Conservation (phyloP, 2,888 invertebrate species). For the Margaritifera margaritifera region DNA sequence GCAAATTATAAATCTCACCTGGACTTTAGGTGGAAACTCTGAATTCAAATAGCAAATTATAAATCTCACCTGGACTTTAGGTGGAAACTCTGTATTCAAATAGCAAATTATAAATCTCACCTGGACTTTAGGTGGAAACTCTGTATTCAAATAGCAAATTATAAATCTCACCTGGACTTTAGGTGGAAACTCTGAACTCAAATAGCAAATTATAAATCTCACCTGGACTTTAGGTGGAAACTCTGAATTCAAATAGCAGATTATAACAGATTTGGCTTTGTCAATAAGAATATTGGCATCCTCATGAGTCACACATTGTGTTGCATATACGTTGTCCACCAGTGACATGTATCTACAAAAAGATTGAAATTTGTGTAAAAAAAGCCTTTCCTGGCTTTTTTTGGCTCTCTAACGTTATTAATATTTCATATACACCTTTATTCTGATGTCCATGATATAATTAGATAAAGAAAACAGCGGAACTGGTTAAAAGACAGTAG, state of each 20-base stretch:
- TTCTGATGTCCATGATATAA: no score
- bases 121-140: constrained; percentile 53
- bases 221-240: constrained; percentile 55
- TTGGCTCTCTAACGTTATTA: no score
- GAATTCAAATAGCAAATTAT: constrained; percentile 50
- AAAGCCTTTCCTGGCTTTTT: neutral
- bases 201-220: constrained; percentile 42
- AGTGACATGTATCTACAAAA: constrained; percentile 36
- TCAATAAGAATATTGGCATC: constrained; percentile 41
- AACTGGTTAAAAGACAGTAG: no score
- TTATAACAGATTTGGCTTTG: constrained; percentile 49
- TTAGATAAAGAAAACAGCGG: no score
- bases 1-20: constrained; percentile 56
- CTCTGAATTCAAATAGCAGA: constrained; percentile 51
- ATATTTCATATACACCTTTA: no score
- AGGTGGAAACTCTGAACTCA: constrained; percentile 52
- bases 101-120: constrained; percentile 54
- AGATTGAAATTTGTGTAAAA: neutral
- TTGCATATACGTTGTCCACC: constrained; percentile 27
- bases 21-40: constrained; percentile 50
- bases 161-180: constrained; percentile 58
- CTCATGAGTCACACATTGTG: constrained; percentile 26
- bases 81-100: constrained; percentile 50
- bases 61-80: constrained; percentile 57
- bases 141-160: constrained; percentile 48